These are phyloP conservation scores for Tragelaphus oryx DNA, from an alignment of 2,797 vertebrate species.

Conservation along the genomic window DNA sequence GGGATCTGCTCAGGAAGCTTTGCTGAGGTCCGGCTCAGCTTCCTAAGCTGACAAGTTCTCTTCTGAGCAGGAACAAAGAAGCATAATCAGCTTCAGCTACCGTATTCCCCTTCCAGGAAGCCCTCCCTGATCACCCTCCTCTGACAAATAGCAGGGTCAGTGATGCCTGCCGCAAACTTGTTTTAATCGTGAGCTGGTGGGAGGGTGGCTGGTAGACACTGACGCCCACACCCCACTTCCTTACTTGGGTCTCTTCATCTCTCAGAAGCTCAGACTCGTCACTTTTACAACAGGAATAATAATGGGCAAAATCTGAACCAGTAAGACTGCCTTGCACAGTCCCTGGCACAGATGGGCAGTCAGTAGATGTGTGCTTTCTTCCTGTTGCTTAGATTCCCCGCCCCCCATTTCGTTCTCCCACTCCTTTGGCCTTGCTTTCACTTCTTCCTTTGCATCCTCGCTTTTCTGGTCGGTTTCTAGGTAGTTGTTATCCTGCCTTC, in stretches of 20 bases:
- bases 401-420: background rate
- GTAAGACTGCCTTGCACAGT: background rate
- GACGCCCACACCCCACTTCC: background rate
- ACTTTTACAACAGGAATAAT: background rate
- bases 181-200: background rate
- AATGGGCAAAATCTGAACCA: background rate
- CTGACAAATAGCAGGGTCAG: background rate
- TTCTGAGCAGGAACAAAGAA: background rate
- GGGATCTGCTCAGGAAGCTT: background rate
- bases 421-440: background rate
- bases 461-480: background rate
- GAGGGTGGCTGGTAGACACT: background rate
- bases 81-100: background rate
- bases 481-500: background rate
- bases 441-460: background rate
- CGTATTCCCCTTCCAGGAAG: background rate
- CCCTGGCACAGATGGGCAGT: background rate
- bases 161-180: background rate
- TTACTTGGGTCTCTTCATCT: background rate
- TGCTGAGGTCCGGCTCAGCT: background rate
- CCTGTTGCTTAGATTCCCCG: background rate
- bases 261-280: background rate
- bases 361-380: background rate
- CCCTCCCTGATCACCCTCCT: background rate
- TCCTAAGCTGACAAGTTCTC: background rate